These are phyloP conservation scores for Eleginops maclovinus DNA, from an alignment of 2,113 vertebrate species.

Conservation along the genomic window DNA sequence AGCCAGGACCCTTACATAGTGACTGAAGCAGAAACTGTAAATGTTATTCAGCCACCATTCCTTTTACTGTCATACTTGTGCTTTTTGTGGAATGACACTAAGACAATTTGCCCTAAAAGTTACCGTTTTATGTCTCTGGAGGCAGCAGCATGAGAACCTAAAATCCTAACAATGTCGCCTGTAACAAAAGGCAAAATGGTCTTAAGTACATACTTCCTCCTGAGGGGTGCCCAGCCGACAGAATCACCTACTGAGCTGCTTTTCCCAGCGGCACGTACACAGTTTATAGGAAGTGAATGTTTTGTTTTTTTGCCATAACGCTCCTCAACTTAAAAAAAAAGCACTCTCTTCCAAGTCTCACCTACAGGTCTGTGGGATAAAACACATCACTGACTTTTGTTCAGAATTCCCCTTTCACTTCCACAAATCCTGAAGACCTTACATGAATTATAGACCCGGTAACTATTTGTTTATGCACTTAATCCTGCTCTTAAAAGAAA, in stretches of 20 bases:
- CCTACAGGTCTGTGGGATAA: slow-evolving; percentile 32
- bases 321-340: slow-evolving; percentile 24
- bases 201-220: slow-evolving; percentile 44
- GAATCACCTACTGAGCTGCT: slow-evolving; percentile 29
- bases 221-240: neutral
- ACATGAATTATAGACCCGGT: slow-evolving; percentile 49
- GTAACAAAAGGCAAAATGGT: slow-evolving; percentile 1
- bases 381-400: slow-evolving; percentile 38
- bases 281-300: slow-evolving; percentile 71
- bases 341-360: slow-evolving; percentile 15
- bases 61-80: neutral
- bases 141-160: slow-evolving; percentile 14
- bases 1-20: too few relatives aligned
- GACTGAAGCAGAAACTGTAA: neutral
- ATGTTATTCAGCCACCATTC: too few relatives aligned
- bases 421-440: slow-evolving; percentile 14
- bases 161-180: slow-evolving; percentile 35
- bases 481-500: slow-evolving; percentile 64
- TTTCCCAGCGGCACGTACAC: slow-evolving; percentile 55
- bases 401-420: slow-evolving; percentile 60
- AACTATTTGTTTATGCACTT: slow-evolving; percentile 44
- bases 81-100: neutral
- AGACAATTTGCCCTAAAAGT: neutral
- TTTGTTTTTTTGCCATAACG: slow-evolving; percentile 75
- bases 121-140: neutral